A percentile compares a stretch with the other conserved stretches of the same genome.
These are phyloP conservation scores for Melanogrammus aeglefinus DNA, from an alignment of 2,797 vertebrate species.

Conservation along the genomic window DNA sequence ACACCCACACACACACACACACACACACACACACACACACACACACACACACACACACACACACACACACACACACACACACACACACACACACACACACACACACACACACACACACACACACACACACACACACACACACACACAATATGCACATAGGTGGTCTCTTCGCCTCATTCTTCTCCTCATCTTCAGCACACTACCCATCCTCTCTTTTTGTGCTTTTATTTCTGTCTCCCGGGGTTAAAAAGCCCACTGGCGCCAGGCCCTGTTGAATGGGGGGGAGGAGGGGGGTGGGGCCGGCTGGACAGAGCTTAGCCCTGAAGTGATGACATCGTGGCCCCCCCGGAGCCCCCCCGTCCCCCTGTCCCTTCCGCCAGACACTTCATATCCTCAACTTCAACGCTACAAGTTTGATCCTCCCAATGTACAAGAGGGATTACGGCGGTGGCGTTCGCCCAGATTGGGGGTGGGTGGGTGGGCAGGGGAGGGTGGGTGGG, in stretches of 20 bases:
- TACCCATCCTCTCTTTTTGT: slow-evolving; percentile 20
- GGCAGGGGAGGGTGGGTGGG: slow-evolving; percentile 1
- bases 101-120: slow-evolving; percentile 19
- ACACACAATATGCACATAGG: background rate
- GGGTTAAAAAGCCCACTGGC: slow-evolving; percentile 35
- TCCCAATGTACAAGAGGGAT: slow-evolving; percentile 66
- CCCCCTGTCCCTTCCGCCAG: slow-evolving; percentile 49
- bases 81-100: background rate
- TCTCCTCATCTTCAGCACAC: background rate
- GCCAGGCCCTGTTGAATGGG: slow-evolving; percentile 63
- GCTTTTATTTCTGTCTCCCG: slow-evolving; percentile 28
- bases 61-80: slow-evolving; percentile 16
- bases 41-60: background rate
- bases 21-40: slow-evolving; percentile 19
- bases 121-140: background rate
- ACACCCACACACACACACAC: background rate
- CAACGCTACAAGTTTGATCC: slow-evolving; percentile 69
- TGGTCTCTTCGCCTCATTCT: background rate
- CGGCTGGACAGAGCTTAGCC: slow-evolving; percentile 55
- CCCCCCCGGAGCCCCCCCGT: slow-evolving; percentile 51
- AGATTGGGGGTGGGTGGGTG: slow-evolving; percentile 54
- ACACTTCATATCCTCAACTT: slow-evolving; percentile 68
- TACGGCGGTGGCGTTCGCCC: slow-evolving; percentile 57
- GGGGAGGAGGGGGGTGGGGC: too few relatives aligned
- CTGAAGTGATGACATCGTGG: slow-evolving; percentile 56